Evolutionary conservation across 2,888 invertebrate species (phyloP).

Genomic region (Elmis aenea): DNA sequence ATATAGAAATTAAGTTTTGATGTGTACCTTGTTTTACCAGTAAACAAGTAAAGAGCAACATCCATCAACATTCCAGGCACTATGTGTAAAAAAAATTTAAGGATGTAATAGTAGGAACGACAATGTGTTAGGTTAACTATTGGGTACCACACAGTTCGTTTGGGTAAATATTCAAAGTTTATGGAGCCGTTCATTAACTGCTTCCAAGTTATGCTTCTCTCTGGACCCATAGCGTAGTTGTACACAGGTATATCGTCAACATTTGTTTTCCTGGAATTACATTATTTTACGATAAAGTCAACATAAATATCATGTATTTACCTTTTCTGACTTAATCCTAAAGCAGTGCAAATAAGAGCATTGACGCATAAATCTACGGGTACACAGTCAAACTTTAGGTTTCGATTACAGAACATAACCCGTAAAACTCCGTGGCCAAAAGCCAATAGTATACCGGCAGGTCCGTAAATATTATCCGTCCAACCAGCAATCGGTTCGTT

Average conservation of each 20-base stretch:
- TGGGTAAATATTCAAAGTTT: constrained; percentile 2
- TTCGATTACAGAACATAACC: constrained; percentile 30
- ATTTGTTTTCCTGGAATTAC: no score
- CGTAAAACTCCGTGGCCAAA: constrained; percentile 54
- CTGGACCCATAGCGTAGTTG: constrained; percentile 10
- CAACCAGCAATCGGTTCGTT: constrained; percentile 54
- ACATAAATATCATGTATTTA: constrained; percentile 14
- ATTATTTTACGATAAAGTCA: constrained; percentile 1
- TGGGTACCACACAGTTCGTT: constrained; percentile 9
- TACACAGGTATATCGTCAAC: constrained; percentile 8
- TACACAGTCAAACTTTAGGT: constrained; percentile 38
- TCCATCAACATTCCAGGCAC: constrained; percentile 11
- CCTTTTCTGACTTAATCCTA: constrained; percentile 35
- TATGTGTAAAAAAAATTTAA: constrained; percentile 8
- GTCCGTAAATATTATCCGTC: constrained; percentile 62
- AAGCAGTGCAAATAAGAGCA: constrained; percentile 42
- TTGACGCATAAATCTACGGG: constrained; percentile 44
- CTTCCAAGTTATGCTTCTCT: constrained; percentile 1
- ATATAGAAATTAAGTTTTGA: no score
- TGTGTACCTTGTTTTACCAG: constrained; percentile 9
- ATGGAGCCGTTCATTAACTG: neutral
- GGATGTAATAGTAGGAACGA: neutral
- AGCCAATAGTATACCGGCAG: constrained; percentile 42
- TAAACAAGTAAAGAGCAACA: constrained; percentile 4
- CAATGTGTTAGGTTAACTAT: neutral